phyloP scores from a whole-genome alignment of 2,113 vertebrate species.

The Gorilla gorilla region DNA sequence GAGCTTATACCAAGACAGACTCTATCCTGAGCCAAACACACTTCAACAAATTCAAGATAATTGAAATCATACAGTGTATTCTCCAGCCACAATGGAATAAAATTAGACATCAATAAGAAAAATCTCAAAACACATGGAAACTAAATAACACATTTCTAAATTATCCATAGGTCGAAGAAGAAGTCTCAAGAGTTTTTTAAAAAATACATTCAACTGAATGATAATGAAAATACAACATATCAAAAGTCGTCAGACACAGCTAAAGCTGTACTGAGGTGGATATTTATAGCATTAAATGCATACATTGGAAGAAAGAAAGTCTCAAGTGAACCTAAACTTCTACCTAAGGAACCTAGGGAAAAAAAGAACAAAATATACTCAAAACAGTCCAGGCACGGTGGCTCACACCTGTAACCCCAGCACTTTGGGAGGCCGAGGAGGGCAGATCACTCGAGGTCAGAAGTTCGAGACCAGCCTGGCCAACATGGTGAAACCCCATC shows the following conservation, averaged over 20 bases:
- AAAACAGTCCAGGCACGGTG: no score
- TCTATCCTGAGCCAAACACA: not conserved
- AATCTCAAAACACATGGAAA: not conserved
- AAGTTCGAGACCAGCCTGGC: no score
- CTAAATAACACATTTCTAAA: not conserved
- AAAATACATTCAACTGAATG: not conserved
- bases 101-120: not conserved
- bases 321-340: not conserved
- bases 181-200: not conserved
- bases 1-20: not conserved
- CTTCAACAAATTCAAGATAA: not conserved
- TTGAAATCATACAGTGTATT: not conserved
- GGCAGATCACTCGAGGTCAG: no score
- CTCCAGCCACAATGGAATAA: not conserved
- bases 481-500: no score
- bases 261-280: not conserved
- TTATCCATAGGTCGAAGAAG: not conserved
- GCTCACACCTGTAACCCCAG: no score
- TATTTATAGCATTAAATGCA: not conserved
- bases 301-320: not conserved
- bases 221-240: not conserved
- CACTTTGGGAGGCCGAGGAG: no score
- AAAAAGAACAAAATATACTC: not conserved
- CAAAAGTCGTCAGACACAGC: not conserved
- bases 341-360: not conserved